Conservation (phyloP, 2,113 vertebrate species). For the Eulacestoma nigropectus region DNA sequence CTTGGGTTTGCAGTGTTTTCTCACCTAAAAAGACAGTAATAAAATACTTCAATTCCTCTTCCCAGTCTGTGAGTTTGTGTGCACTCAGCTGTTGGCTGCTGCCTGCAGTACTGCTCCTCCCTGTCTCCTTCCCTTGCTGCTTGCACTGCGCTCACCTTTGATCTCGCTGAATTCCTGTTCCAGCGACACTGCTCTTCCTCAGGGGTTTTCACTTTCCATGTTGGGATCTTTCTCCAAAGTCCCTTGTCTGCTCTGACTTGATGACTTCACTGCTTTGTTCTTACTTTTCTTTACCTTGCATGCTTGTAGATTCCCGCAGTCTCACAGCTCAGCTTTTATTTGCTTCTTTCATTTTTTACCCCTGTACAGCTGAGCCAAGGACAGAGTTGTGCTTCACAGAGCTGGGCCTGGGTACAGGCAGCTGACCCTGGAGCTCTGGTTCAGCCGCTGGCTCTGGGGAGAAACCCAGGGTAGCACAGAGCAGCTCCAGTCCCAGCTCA, state of each 20-base stretch:
- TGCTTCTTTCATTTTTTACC: background rate
- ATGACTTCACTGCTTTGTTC: background rate
- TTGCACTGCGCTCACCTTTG: background rate
- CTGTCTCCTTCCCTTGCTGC: background rate
- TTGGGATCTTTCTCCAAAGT: background rate
- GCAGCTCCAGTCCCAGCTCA: background rate
- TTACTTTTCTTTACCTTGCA: background rate
- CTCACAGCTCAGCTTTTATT: background rate
- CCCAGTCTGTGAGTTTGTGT: background rate
- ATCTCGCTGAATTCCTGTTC: background rate
- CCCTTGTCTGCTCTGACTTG: background rate
- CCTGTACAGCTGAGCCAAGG: background rate
- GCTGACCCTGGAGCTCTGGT: background rate
- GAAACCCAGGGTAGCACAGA: accelerated
- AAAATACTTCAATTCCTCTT: background rate
- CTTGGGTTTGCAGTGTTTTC: background rate
- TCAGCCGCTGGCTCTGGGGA: background rate
- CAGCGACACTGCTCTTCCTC: background rate
- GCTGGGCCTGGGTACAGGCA: background rate
- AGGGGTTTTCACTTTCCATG: background rate
- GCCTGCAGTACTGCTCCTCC: background rate
- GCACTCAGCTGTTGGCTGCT: background rate
- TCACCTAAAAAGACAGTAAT: background rate
- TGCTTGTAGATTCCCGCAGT: background rate
- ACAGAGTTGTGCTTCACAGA: background rate